Conservation (phyloP, 2,113 vertebrate species). For the Pterocles orientalis region DNA sequence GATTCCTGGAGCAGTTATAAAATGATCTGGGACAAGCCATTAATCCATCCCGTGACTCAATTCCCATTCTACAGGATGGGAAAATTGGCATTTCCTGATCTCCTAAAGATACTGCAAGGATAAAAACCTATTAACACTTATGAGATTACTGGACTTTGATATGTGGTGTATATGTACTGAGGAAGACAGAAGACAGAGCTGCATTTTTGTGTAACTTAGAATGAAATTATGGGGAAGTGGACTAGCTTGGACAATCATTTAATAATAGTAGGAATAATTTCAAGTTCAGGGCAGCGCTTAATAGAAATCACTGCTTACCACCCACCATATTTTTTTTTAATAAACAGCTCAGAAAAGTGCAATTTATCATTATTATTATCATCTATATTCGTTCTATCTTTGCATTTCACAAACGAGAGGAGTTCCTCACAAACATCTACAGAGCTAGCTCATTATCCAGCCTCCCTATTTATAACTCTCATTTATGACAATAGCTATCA, state of each 20-base stretch:
- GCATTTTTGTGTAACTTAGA: constrained; percentile 22
- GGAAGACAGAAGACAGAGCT: constrained; percentile 11
- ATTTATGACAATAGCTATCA: constrained; percentile 68
- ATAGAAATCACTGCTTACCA: constrained; percentile 57
- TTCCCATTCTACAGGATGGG: constrained; percentile 10
- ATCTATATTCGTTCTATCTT: constrained; percentile 40
- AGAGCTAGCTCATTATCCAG: constrained; percentile 63
- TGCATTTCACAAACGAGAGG: constrained; percentile 61
- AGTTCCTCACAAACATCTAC: constrained; percentile 68
- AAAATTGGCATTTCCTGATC: not conserved
- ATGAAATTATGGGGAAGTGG: constrained; percentile 43
- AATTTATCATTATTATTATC: constrained; percentile 57
- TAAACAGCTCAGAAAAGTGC: constrained; percentile 61
- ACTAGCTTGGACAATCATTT: constrained; percentile 48
- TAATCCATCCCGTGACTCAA: not conserved
- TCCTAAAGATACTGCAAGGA: not conserved
- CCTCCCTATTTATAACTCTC: constrained; percentile 66
- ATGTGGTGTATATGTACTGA: constrained; percentile 1
- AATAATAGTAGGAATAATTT: constrained; percentile 54
- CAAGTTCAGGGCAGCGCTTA: constrained; percentile 39
- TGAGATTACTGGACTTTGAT: constrained; percentile 19
- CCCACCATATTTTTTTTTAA: constrained; percentile 35
- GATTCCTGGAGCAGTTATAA: constrained; percentile 29
- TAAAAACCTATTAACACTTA: constrained; percentile 38
- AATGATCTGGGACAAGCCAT: constrained; percentile 31